These are phyloP conservation scores for Gyrodactylus salaris DNA, from an alignment of 1,140 invertebrate species.

Conservation along the genomic window DNA sequence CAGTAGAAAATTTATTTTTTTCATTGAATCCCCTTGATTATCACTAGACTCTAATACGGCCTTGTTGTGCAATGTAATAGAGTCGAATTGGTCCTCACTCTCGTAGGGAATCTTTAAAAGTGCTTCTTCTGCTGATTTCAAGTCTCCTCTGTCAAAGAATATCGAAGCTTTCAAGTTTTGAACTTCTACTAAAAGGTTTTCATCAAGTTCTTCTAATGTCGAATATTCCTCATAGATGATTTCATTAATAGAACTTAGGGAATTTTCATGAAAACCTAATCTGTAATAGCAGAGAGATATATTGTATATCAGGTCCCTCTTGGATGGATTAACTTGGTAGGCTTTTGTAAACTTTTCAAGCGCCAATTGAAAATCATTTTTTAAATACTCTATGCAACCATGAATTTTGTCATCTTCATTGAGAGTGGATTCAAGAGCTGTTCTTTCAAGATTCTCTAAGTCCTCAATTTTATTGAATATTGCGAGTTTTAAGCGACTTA, in stretches of 20 bases:
- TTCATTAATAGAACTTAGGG: background rate
- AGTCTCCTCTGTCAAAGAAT: background rate
- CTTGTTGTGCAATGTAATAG: background rate
- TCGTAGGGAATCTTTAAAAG: background rate
- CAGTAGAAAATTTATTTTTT: background rate
- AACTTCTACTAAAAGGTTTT: background rate
- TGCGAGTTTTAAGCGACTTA: background rate
- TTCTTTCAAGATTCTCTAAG: background rate
- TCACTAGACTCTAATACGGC: background rate
- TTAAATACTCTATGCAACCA: too few species aligned
- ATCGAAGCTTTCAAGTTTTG: background rate
- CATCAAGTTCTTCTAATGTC: background rate
- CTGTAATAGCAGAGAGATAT: background rate
- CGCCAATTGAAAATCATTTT: too few species aligned
- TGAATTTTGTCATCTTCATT: too few species aligned
- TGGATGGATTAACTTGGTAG: background rate
- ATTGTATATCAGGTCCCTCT: background rate
- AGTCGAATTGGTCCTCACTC: background rate
- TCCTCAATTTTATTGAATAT: background rate
- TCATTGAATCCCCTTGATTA: background rate
- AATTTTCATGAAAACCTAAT: background rate
- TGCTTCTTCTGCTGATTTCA: background rate
- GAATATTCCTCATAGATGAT: background rate
- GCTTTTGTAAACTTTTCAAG: background rate
- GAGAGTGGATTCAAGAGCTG: too few species aligned